A percentile compares a stretch with the other conserved stretches of the same genome.
Evolutionary conservation across 2,888 invertebrate species (phyloP).

Genomic region (Dexiosoma caninum): DNA sequence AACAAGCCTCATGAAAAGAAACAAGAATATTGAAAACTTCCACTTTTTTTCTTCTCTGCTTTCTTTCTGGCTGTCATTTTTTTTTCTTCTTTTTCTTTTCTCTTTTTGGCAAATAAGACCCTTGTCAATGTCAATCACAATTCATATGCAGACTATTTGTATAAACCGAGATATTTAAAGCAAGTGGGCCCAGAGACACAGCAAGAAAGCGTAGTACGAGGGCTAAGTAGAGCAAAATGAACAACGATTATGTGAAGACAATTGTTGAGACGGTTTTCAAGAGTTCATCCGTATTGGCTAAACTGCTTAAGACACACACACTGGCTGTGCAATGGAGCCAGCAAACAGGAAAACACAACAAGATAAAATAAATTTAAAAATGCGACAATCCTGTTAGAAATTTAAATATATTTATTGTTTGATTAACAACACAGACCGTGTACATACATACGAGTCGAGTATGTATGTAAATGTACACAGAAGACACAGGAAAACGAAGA

Average conservation of each 20-base stretch:
- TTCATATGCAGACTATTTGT: constrained; percentile 55
- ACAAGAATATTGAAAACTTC: constrained; percentile 29
- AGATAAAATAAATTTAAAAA: not conserved
- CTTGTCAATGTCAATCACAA: constrained; percentile 61
- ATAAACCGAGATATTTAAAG: constrained; percentile 12
- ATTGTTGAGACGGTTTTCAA: constrained; percentile 13
- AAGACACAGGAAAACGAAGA: too few species aligned
- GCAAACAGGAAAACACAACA: not conserved
- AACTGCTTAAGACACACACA: constrained; percentile 38
- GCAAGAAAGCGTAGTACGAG: too few species aligned
- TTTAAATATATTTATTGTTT: constrained; percentile 35
- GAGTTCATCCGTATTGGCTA: constrained; percentile 30
- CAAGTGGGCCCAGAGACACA: not conserved
- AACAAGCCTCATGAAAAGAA: constrained; percentile 17
- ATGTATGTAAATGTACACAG: too few species aligned
- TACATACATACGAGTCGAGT: too few species aligned
- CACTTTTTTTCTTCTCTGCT: not conserved
- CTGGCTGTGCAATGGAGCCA: not conserved
- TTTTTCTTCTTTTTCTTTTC: not conserved
- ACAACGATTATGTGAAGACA: not conserved
- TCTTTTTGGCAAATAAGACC: constrained; percentile 37
- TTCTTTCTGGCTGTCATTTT: not conserved
- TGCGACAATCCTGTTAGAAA: constrained; percentile 20
- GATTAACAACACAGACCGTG: not conserved
- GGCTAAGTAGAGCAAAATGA: not conserved